Conservation (phyloP, 2,113 vertebrate genomes). For the Himantopus leucocephalus region DNA sequence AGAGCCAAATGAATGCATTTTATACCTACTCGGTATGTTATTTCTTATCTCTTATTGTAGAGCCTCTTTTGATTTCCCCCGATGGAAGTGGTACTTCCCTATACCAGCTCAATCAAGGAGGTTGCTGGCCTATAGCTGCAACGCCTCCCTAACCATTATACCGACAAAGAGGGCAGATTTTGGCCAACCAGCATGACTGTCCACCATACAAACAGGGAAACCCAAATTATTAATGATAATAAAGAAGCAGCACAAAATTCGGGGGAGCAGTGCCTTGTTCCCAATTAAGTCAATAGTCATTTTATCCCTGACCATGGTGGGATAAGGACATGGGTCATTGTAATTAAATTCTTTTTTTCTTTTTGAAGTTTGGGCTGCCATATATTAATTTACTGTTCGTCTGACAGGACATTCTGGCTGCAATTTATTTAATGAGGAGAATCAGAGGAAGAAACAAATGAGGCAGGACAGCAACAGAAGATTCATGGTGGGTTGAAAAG, state of each 20-base stretch:
- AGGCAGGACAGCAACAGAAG: background rate
- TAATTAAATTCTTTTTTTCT: conserved; percentile 10
- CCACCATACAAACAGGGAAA: background rate
- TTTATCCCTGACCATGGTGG: background rate
- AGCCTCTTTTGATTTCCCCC: background rate
- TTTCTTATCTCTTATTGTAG: background rate
- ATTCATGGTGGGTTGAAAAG: conserved; percentile 6
- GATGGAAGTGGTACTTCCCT: background rate
- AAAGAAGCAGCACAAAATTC: background rate
- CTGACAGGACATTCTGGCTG: conserved; percentile 17
- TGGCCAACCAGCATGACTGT: background rate
- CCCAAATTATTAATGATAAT: background rate
- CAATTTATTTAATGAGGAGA: conserved; percentile 52
- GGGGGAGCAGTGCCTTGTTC: background rate
- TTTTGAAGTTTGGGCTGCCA: conserved; percentile 9
- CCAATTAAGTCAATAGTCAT: background rate
- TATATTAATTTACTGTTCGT: background rate
- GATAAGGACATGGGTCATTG: background rate
- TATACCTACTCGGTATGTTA: background rate
- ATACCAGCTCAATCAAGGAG: background rate
- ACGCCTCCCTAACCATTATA: background rate
- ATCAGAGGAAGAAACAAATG: conserved; percentile 34
- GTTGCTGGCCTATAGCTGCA: background rate
- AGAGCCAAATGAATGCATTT: background rate
- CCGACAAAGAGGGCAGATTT: background rate